phyloP scores from a whole-genome alignment of 2,797 vertebrate genomes.

The Acanthurus leucopareius region DNA sequence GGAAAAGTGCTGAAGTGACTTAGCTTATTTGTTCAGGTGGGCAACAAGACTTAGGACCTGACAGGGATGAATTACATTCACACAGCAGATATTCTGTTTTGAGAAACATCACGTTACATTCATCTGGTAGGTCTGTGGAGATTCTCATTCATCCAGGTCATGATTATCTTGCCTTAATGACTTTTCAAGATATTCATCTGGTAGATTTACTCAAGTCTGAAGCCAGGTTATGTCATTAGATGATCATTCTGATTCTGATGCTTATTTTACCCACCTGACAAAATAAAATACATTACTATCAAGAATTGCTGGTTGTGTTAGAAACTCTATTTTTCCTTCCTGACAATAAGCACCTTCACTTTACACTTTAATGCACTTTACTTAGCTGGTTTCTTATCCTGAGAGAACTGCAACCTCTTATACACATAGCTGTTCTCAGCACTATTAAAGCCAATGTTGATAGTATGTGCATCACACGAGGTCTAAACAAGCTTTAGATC shows the following conservation, averaged over 20 bases:
- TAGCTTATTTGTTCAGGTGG: neutral
- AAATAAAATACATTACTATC: neutral
- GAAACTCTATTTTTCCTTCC: neutral
- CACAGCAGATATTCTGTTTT: neutral
- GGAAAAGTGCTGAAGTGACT: neutral
- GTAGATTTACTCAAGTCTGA: neutral
- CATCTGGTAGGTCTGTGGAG: neutral
- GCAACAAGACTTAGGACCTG: neutral
- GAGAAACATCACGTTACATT: neutral
- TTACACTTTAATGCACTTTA: neutral
- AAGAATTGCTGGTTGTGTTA: neutral
- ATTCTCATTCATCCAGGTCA: too few species aligned
- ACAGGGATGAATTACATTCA: constrained; percentile 9
- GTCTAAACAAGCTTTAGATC: too few species aligned
- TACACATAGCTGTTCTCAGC: neutral
- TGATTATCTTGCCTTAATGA: too few species aligned
- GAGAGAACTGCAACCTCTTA: neutral
- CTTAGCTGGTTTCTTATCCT: neutral
- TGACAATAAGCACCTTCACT: neutral
- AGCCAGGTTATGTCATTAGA: neutral
- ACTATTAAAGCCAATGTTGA: neutral
- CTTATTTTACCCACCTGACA: neutral
- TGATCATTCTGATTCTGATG: neutral
- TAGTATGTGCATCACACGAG: neutral
- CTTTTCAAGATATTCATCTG: too few species aligned